Percentiles rank a stretch among this genome's conserved stretches.
phyloP scores from a whole-genome alignment of 1,140 invertebrate species.

The Frieseomelitta varia region DNA sequence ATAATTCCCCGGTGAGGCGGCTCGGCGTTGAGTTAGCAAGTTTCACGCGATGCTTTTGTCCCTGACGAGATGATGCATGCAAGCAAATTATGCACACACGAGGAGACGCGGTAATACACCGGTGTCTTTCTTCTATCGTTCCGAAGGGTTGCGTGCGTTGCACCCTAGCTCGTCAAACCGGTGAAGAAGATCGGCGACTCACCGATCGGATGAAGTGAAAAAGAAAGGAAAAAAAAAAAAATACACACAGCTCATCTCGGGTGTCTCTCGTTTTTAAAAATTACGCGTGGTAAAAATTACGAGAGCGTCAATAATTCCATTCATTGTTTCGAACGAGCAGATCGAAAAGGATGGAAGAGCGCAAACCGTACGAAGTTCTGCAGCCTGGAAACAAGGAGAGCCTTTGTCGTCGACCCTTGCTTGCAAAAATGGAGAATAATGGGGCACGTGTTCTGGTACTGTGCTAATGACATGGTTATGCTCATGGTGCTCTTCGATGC shows the following conservation, averaged over 20 bases:
- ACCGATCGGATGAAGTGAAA: too few species aligned
- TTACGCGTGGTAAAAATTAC: not conserved
- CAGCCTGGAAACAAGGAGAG: constrained; percentile 61
- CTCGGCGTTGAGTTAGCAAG: constrained; percentile 23
- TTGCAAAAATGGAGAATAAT: constrained; percentile 55
- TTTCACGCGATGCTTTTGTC: constrained; percentile 15
- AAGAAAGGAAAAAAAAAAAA: not conserved
- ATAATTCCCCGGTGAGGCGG: not conserved
- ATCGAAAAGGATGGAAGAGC: not conserved
- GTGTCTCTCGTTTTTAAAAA: not conserved
- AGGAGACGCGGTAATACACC: constrained; percentile 4
- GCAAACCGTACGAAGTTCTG: constrained; percentile 14
- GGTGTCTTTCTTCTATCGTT: not conserved
- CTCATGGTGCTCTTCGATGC: constrained; percentile 35
- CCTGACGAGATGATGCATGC: constrained; percentile 3
- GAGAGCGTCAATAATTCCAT: constrained; percentile 49
- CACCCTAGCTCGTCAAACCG: constrained; percentile 41
- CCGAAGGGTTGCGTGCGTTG: constrained; percentile 48
- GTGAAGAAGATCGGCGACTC: constrained; percentile 12
- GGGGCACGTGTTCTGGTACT: constrained; percentile 63
- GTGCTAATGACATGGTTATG: constrained; percentile 67
- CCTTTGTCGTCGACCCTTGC: constrained; percentile 53
- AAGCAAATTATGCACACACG: constrained; percentile 48
- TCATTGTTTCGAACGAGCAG: constrained; percentile 29
- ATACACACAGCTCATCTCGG: not conserved